Conservation (phyloP, 1,140 invertebrate genomes). For the Scylla paramamosain region DNA sequence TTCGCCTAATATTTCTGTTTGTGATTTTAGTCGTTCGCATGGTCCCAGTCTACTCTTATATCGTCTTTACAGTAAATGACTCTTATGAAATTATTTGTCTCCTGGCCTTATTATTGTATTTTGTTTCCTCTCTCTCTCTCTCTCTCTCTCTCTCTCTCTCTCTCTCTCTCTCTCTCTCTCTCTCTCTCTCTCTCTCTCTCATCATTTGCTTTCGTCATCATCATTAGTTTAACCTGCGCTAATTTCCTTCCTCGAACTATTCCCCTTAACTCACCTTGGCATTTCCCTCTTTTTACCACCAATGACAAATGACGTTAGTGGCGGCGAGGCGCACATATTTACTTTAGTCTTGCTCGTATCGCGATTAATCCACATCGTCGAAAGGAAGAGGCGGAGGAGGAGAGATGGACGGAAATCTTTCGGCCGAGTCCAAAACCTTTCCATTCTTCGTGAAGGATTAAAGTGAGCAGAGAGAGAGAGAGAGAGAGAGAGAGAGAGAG, state of each 20-base stretch:
- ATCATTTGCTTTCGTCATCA: not conserved
- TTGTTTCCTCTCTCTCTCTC: too few species aligned
- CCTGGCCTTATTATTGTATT: too few species aligned
- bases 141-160: too few species aligned
- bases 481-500: slow-evolving; percentile 19
- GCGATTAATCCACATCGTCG: not conserved
- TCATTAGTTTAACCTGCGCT: not conserved
- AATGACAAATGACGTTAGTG: not conserved
- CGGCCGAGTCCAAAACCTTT: not conserved
- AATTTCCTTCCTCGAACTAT: not conserved
- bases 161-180: too few species aligned
- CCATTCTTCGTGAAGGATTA: slow-evolving; percentile 8
- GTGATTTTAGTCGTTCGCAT: too few species aligned
- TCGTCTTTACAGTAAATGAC: too few species aligned
- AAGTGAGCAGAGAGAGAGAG: not conserved
- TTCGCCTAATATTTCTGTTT: too few species aligned
- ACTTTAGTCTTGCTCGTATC: not conserved
- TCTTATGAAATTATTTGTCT: too few species aligned
- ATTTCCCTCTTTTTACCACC: not conserved
- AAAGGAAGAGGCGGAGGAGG: not conserved
- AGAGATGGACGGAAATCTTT: not conserved
- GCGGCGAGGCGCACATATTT: not conserved
- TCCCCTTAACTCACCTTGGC: not conserved
- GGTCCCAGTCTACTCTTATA: too few species aligned
- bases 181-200: not conserved